Evolutionary conservation across 2,113 vertebrate species (phyloP).

Genomic region (Oreochromis aureus): DNA sequence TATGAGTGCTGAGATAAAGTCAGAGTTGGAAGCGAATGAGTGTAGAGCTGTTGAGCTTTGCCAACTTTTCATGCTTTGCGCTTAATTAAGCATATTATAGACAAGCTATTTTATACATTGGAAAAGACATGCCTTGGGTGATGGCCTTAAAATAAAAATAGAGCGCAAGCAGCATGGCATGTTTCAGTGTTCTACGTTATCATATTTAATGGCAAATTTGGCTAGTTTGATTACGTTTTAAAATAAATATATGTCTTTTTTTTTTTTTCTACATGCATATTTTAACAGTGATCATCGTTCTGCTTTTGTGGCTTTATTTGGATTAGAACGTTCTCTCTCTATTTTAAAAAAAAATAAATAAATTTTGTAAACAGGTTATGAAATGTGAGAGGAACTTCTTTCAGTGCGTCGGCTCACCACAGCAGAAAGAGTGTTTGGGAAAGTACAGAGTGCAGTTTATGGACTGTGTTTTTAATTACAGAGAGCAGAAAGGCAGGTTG

Average conservation of each 20-base stretch:
- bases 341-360: too few relatives aligned
- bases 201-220: background rate
- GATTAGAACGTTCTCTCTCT: background rate
- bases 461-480: background rate
- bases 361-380: background rate
- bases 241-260: background rate
- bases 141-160: background rate
- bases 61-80: constrained; percentile 6
- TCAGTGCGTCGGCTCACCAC: background rate
- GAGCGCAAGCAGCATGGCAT: background rate
- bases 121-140: background rate
- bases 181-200: background rate
- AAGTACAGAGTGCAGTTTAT: background rate
- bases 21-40: background rate
- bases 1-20: background rate
- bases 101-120: background rate
- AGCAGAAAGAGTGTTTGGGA: background rate
- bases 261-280: background rate
- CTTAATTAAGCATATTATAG: constrained; percentile 9
- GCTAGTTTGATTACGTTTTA: background rate
- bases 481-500: background rate
- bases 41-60: background rate
- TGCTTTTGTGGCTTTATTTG: background rate
- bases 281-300: background rate
- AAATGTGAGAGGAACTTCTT: background rate